Evolutionary conservation across 2,888 invertebrate species (phyloP).

Genomic region (Drosophila nigricruria): DNA sequence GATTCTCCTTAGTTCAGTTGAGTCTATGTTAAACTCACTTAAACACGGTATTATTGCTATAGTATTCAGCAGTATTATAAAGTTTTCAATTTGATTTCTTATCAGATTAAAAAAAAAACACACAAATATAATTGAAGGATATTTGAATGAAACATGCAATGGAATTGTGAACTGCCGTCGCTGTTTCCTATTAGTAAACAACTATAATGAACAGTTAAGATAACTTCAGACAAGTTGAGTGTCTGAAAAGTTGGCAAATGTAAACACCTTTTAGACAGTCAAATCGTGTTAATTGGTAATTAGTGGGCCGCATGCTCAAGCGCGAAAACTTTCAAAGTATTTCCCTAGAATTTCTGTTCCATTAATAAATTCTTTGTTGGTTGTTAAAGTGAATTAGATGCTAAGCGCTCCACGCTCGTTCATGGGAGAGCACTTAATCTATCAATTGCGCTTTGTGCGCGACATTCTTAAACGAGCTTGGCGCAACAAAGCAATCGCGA

Average conservation of each 20-base stretch:
- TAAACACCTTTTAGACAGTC: background rate
- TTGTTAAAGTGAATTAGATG: conserved; percentile 1
- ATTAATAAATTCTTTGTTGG: background rate
- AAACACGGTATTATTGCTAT: background rate
- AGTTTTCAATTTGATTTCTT: background rate
- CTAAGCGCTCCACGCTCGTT: conserved; percentile 6
- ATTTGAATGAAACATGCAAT: background rate
- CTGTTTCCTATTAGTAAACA: background rate
- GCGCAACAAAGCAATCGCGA: conserved; percentile 38
- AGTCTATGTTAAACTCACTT: background rate
- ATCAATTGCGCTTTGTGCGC: conserved; percentile 42
- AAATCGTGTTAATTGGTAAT: conserved; percentile 5
- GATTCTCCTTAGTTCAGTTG: background rate
- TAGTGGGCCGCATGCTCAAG: background rate
- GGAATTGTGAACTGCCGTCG: background rate
- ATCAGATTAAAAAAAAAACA: background rate
- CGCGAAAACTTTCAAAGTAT: background rate
- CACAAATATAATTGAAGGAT: background rate
- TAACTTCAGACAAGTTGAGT: background rate
- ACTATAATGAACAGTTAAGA: background rate
- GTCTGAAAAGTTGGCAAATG: background rate
- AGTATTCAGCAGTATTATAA: background rate
- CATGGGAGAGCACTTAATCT: conserved; percentile 51
- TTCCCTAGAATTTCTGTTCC: background rate
- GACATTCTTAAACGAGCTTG: conserved; percentile 27